Evolutionary conservation across 2,888 invertebrate genomes (phyloP), one percentile per base, ranked within the genome.

Genomic region (Xestia c-nigrum): DNA sequence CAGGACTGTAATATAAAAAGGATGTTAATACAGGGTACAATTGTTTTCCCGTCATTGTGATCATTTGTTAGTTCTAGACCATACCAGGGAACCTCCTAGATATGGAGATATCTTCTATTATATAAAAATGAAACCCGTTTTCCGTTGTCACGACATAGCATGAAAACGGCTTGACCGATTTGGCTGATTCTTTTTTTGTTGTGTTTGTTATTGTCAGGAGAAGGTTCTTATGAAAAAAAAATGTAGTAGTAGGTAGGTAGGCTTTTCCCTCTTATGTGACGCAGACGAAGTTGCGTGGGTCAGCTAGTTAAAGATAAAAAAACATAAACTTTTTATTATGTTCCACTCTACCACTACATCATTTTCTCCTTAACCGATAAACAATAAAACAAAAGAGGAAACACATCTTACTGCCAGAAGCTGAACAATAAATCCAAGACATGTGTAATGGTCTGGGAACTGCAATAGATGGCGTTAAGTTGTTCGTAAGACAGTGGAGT

Each of bases 391-490:
- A 59, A 68, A 64, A 38, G 19, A 38, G 38, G 31, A 43, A 68
- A 65, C 63, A 82, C 57, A 46, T 68, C 59, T 50, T 43, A 61
- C 64, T 63, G n/a, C 6, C 59, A 55, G 47, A 74, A 64, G 43
- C 52, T 55, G n/a, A 71, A 69, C 85, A 70, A 85, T 81, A 85
- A 85, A 83, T 81, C 73, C 38, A 81, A 80, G 73, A 78, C 72
- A n/a, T 85, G 68, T 78, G 59, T 69, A 76, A 76, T 69, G 74
- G 71, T 21, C 59, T 61, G 72, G 40, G 65, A 82, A 70, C 4
- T 77, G 83, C 73, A 78, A 85, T 73, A 75, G 83, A 85, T 82
- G 85, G 72, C 64, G 72, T 72, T 74, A 81, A 83, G 65, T 81
- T 72, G 65, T 65, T 82, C 64, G 74, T 82, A 70, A 74, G 76